Conservation (phyloP, 2,888 invertebrate genomes). For the Troglohyphantes excavatus region DNA sequence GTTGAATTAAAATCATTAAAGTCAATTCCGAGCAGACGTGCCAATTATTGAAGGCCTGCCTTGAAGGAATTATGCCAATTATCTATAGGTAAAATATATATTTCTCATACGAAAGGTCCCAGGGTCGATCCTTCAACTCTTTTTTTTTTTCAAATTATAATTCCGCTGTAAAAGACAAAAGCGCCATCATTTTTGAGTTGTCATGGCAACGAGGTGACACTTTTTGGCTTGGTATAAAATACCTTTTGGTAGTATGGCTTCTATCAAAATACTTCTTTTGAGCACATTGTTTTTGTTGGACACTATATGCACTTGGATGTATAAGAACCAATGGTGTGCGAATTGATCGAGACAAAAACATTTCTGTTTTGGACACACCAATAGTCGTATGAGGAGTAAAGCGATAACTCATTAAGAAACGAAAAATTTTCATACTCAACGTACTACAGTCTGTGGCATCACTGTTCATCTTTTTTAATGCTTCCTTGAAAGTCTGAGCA, state of each 20-base stretch:
- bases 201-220: too few relatives aligned
- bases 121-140: too few relatives aligned
- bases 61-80: too few relatives aligned
- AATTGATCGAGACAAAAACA: conserved; percentile 1
- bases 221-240: not conserved
- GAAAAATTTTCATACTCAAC: not conserved
- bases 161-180: too few relatives aligned
- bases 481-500: not conserved
- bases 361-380: not conserved
- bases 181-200: too few relatives aligned
- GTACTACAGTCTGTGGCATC: not conserved
- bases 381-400: conserved; percentile 15
- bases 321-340: not conserved
- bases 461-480: not conserved
- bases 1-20: too few relatives aligned
- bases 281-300: not conserved
- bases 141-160: too few relatives aligned
- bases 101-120: too few relatives aligned
- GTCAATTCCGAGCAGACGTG: too few relatives aligned
- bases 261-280: conserved; percentile 30
- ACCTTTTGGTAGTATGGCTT: not conserved
- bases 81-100: too few relatives aligned
- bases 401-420: not conserved
- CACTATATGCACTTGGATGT: conserved; percentile 8
- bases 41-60: too few relatives aligned